These are phyloP conservation scores for Caenorhabditis plicata DNA, from an alignment of 2,888 invertebrate genomes.

Conservation along the genomic window DNA sequence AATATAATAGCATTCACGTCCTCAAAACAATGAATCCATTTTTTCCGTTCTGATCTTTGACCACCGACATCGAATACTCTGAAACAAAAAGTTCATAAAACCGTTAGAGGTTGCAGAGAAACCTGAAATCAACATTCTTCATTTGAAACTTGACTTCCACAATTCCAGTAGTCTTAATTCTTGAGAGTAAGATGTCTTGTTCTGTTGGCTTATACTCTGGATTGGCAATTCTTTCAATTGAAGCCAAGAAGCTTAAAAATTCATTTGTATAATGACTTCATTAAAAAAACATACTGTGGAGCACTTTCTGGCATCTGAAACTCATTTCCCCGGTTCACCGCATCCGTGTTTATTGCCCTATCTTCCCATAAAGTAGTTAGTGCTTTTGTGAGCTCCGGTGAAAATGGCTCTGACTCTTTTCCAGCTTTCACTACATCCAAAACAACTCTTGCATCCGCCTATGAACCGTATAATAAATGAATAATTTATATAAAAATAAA, in stretches of 20 bases:
- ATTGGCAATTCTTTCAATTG: conserved; percentile 53
- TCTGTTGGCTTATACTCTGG: conserved; percentile 61
- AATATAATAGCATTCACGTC: conserved; percentile 65
- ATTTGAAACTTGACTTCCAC: conserved; percentile 65
- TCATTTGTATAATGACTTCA: not conserved
- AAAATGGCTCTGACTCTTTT: conserved; percentile 59
- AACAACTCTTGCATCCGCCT: conserved; percentile 53
- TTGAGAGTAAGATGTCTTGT: conserved; percentile 62
- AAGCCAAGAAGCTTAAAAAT: conserved; percentile 58
- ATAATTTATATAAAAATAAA: too few species aligned
- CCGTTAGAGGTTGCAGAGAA: not conserved
- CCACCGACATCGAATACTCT: conserved; percentile 65
- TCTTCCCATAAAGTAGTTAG: conserved; percentile 56
- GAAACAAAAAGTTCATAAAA: conserved; percentile 10
- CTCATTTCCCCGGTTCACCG: conserved; percentile 54
- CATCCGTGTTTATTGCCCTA: conserved; percentile 40
- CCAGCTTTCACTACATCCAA: conserved; percentile 60
- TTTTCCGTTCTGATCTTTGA: conserved; percentile 63
- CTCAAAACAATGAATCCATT: conserved; percentile 59
- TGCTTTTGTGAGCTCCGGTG: conserved; percentile 49
- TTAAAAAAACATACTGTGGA: conserved; percentile 46
- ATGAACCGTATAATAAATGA: too few species aligned
- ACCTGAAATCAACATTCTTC: conserved; percentile 65
- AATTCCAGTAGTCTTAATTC: conserved; percentile 65
- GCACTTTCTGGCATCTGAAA: conserved; percentile 62